Evolutionary conservation across 2,888 invertebrate genomes (phyloP), one percentile per base, ranked within the genome.

Genomic region (Halocaridina rubra): DNA sequence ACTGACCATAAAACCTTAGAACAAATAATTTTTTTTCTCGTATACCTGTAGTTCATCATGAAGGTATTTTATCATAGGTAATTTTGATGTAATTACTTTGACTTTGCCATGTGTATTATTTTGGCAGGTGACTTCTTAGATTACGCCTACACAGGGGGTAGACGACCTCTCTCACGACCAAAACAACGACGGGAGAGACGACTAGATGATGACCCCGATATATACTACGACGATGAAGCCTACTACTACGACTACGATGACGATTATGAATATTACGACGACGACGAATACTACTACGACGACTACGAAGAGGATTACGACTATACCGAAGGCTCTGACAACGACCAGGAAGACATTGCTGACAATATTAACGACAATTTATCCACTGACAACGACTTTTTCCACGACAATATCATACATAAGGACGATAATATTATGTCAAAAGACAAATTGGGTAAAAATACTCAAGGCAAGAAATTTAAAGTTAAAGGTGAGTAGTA

Each of bases 131-230:
- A 82, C 59, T 82, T 82, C 33, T 33, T 82, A 29, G 82, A 82
- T 33, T 82, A 82, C 71, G 82, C 82, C 1, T 82, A 82, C 71
- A 82, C 82, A n/a, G 82, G 82, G 24, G 82, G 82, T 22, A 67
- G 77, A 8, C 82, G 59, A 0, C 82, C 82, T 29, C 24, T 74
- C 8, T 2, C 1, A 22, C 16, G 80, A 80, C 71, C 75, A 13
- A 29, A 57, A 30, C 33, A 61, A n/a, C 29, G 75, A 75, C 69
- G 57, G 53, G 24, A 32, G n/a, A 10, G 61, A 61, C 19, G 30
- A 77, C 61, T 67, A 22, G 39, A 74, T 19, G 32, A 72, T 27
- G 59, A 76, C 77, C 59, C 27, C 19, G n/a, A 76, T 53, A n/a
- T 24, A 13, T 61, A 29, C 22, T 29, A 59, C 27, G 19, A 59